phyloP scores from a whole-genome alignment of 2,113 vertebrate species.

The Cercopithecus mona region DNA sequence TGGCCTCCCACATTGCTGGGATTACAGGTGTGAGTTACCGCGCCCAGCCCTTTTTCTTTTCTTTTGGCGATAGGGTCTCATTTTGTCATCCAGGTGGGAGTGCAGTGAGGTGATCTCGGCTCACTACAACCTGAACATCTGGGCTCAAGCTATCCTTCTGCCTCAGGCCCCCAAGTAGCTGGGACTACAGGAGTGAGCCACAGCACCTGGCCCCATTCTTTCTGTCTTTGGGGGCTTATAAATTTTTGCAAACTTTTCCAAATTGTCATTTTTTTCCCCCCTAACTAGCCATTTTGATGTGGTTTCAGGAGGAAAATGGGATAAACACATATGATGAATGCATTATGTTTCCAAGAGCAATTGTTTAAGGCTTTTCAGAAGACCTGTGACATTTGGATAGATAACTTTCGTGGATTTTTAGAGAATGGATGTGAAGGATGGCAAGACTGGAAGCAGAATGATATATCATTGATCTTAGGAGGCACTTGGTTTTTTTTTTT shows the following conservation, averaged over 20 bases:
- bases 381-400: background rate
- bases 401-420: background rate
- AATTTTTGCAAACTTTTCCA: constrained; percentile 2
- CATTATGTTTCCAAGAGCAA: background rate
- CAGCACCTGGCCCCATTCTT: background rate
- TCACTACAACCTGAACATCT: too few species aligned
- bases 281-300: background rate
- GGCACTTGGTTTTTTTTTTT: background rate
- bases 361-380: constrained; percentile 5
- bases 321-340: background rate
- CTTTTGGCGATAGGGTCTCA: too few species aligned
- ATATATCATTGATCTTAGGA: background rate
- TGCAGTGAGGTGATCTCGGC: too few species aligned
- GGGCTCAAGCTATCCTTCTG: too few species aligned
- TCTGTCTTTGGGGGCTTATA: background rate
- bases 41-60: too few species aligned
- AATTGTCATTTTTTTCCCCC: background rate
- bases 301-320: background rate
- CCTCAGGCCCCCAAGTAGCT: too few species aligned
- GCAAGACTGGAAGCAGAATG: background rate
- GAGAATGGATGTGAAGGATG: background rate
- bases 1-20: too few species aligned
- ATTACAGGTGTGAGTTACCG: too few species aligned
- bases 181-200: too few species aligned
- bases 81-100: too few species aligned